These are phyloP conservation scores for Daubentonia madagascariensis DNA, from an alignment of 2,113 vertebrate genomes.

Conservation along the genomic window DNA sequence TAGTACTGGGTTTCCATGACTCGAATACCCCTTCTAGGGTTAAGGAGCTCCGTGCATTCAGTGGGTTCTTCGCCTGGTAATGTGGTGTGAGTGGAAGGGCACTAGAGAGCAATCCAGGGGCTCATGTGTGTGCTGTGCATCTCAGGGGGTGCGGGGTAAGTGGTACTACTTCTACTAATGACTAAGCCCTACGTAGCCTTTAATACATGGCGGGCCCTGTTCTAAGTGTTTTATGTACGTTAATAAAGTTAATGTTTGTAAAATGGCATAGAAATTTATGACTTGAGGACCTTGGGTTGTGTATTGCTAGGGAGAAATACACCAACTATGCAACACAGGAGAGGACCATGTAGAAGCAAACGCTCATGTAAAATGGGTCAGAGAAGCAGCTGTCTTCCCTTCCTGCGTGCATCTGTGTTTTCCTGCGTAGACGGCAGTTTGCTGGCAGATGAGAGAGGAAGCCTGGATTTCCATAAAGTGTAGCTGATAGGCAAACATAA, in stretches of 20 bases:
- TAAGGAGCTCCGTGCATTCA: neutral
- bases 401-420: neutral
- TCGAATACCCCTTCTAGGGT: neutral
- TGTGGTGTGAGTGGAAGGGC: neutral
- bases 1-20: neutral
- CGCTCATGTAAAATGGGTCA: neutral
- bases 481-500: rapidly evolving
- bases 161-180: rapidly evolving
- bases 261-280: neutral
- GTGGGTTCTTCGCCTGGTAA: neutral
- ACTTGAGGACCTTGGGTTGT: neutral
- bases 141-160: neutral
- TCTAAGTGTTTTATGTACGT: neutral
- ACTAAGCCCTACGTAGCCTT: rapidly evolving
- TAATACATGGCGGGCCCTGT: no score
- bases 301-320: neutral
- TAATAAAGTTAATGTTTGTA: neutral
- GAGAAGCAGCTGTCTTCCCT: neutral
- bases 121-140: neutral
- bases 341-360: no score
- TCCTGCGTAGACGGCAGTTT: neutral
- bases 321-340: neutral
- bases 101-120: neutral
- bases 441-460: neutral
- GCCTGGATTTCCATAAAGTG: neutral